Base-by-base conservation (phyloP, 2,888 invertebrate genomes). In the Drosophila barbarae region DNA sequence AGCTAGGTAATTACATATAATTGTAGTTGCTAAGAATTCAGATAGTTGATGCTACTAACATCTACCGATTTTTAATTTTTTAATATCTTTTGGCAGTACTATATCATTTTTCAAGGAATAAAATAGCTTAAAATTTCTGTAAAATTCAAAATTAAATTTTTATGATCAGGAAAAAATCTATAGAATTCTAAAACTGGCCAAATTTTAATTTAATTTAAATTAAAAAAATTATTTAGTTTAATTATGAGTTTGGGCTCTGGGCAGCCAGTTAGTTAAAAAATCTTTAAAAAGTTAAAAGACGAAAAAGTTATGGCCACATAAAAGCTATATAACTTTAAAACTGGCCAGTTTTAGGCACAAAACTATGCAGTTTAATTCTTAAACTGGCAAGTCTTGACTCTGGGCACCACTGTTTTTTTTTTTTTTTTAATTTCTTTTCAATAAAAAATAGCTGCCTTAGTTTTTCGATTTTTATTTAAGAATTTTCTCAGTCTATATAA, bases 401-500 rank as follows among this genome's bases (percentile, higher is more conserved):
- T 38, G 39, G 21, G 21, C 39, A 12, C 23, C 41, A 13, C 13
- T 13, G 13, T 41, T 2, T 8, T 0, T 12, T 23, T 23, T 23
- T 23, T 23, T 23, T 23, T 26, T 9, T 28, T 4, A 3, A 1
- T 23, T 23, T 23, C 6, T 9, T 28, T 9, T 8, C 13, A 23
- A 23, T n/a, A 41, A 8, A 13, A 41, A 41, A 5, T 8, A 0
- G 5, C 39, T 3, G 1, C 12, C 12, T 15, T 35, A 46, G 69
- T 73, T 71, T 69, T 72, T 73, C 57, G 71, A 49, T 63, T 71
- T 84, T 84, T 85, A 82, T 84, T 82, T 78, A 77, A 76, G 76
- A 80, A 79, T 80, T 73, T 79, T 84, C 81, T 85, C 85, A 85
- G 85, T 85, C 85, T 85, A 85, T 84, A 80, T 84, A 76, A 80